Evolutionary conservation across 2,113 vertebrate genomes (phyloP).

Genomic region (Semnopithecus entellus): DNA sequence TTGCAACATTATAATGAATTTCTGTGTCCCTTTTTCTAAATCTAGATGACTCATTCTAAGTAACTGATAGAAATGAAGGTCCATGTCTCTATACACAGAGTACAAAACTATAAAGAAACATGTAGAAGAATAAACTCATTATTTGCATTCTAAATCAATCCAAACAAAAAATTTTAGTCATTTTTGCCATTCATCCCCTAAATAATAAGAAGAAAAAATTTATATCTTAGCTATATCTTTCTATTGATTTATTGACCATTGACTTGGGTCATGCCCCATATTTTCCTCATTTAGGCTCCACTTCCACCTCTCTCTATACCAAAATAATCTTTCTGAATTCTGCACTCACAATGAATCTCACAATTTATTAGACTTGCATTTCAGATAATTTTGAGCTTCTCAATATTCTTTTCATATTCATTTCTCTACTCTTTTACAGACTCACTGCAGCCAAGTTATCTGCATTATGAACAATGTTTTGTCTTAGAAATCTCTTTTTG

Average conservation of each 20-base stretch:
- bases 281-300: not conserved
- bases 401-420: not conserved
- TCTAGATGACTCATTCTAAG: not conserved
- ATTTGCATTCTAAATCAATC: not conserved
- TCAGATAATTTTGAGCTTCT: not conserved
- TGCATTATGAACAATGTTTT: not conserved
- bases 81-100: not conserved
- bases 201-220: not conserved
- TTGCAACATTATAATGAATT: not conserved
- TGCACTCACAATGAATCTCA: not conserved
- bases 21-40: not conserved
- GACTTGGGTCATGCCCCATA: not conserved
- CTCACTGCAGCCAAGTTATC: not conserved
- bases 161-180: not conserved
- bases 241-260: not conserved
- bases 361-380: not conserved
- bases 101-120: not conserved
- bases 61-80: not conserved
- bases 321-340: not conserved
- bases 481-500: not conserved
- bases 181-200: rapidly evolving
- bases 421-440: not conserved
- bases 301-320: not conserved
- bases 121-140: not conserved
- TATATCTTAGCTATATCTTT: not conserved